Conservation (phyloP, 2,797 vertebrate genomes). For the Heterohyrax brucei region DNA sequence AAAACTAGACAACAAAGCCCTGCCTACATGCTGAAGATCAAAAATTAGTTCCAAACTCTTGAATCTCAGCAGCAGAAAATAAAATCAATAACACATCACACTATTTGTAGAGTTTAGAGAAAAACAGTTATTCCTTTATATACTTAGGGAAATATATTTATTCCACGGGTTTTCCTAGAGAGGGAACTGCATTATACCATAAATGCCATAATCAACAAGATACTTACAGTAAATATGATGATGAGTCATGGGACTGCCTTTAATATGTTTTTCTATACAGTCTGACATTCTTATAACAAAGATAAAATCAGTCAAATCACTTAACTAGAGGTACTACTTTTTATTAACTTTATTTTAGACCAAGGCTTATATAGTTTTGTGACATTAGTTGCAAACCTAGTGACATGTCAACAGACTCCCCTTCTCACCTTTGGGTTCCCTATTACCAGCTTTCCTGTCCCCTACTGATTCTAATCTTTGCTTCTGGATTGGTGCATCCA, state of each 20-base stretch:
- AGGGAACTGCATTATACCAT: neutral
- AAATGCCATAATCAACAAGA: neutral
- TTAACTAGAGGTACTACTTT: neutral
- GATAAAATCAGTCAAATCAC: slow-evolving; percentile 1
- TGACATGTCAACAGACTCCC: no score
- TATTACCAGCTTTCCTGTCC: no score
- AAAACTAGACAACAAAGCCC: neutral
- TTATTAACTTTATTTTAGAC: no score
- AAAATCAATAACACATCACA: neutral
- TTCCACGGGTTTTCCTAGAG: neutral
- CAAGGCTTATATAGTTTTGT: no score
- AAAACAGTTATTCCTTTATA: slow-evolving; percentile 21
- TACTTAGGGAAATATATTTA: neutral
- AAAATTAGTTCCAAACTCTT: neutral
- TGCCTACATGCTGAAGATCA: neutral
- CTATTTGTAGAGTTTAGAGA: neutral
- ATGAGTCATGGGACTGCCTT: neutral
- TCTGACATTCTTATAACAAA: neutral
- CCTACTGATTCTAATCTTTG: no score
- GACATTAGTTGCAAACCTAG: no score
- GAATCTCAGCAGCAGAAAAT: slow-evolving; percentile 9
- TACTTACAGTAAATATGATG: slow-evolving; percentile 2
- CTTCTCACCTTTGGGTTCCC: no score
- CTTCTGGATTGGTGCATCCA: no score
- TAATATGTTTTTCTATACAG: neutral